Percentiles rank a stretch among this genome's conserved stretches.
Evolutionary conservation across 2,888 invertebrate species (phyloP).

Genomic region (Ashinkailepas kermadecensis): DNA sequence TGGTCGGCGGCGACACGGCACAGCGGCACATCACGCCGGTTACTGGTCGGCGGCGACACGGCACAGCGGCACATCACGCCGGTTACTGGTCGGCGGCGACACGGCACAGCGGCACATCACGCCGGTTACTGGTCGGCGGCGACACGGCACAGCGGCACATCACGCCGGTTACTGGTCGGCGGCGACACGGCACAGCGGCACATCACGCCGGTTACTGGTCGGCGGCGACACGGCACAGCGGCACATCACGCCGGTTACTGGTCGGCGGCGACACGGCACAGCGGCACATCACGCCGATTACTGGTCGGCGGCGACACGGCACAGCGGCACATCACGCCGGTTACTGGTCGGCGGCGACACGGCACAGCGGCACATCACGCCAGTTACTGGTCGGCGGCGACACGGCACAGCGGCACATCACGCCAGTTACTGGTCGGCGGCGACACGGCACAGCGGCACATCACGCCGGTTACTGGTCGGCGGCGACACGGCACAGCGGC

Average conservation of each 20-base stretch:
- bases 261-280: neutral
- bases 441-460: neutral
- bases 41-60: no score
- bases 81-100: no score
- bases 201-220: neutral
- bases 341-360: no score
- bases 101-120: neutral
- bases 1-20: neutral
- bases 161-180: no score
- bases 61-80: neutral
- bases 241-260: neutral
- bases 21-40: neutral
- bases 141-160: neutral
- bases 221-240: neutral
- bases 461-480: no score
- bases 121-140: no score
- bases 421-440: no score
- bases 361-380: neutral
- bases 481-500: neutral
- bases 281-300: neutral
- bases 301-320: neutral
- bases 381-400: no score
- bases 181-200: neutral
- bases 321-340: neutral
- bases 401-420: neutral